Base-by-base conservation (phyloP, 2,888 invertebrate genomes). In the Anodontia alba region DNA sequence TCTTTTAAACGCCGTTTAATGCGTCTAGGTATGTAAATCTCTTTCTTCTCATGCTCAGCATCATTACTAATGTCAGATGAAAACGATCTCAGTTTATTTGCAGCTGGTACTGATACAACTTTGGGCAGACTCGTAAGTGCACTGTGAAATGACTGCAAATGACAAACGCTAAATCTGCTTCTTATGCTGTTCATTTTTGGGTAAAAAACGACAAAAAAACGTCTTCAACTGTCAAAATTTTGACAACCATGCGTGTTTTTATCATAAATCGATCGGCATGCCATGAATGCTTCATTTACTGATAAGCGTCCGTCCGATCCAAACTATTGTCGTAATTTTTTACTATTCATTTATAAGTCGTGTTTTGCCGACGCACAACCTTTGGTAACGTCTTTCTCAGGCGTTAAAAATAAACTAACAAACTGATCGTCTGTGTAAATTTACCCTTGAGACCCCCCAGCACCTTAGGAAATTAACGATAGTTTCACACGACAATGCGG, bases 1-100 rank as follows among this genome's bases (percentile, higher is more conserved):
- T 77, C 66, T 66, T 80, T 54, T 26, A 83, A n/a, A 0, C 80
- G 74, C 33, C 57, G 73, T 66, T 49, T 68, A 15, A 80, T 72
- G 62, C 83, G 69, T 46, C 57, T 46, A 0, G 83, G 80, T 26
- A 83, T 75, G 51, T 71, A 81, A 33, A 31, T 20, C 1, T 62
- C 17, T 29, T 57, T 57, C 20, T 57, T 26, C 5, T 1, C 31
- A 17, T 33, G 17, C 10, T 20, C 62, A 33, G 31, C 15, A 20
- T 15, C 54, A 54, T 26, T 54, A 8, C 26, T 26, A 8, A 5
- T 15, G 5, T 57, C 57, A 29, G n/a, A 5, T 62, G 62, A 33
- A 33, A 31, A 62, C 2, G 5, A 20, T 33, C 33, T 62, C 2
- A 5, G 5, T 15, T 29, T 29, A 54, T 26, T 15, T 26, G 15